Evolutionary conservation across 2,797 vertebrate species (phyloP).

Genomic region (Chrosomus eos): DNA sequence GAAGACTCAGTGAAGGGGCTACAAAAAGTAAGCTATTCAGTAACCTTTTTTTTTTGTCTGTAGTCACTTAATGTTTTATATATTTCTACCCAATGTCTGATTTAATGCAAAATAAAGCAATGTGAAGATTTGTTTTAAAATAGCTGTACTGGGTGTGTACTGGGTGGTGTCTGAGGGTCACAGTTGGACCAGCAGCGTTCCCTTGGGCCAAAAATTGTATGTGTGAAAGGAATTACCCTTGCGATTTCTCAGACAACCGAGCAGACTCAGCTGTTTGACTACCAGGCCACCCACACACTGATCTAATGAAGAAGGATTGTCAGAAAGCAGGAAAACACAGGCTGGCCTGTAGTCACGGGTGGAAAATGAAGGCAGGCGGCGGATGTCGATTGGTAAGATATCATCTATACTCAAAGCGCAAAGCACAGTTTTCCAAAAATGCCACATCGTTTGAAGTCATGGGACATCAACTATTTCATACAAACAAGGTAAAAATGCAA

Average conservation of each 20-base stretch:
- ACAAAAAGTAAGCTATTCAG: background rate
- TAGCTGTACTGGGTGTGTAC: background rate
- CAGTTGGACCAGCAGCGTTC: background rate
- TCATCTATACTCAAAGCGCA: conserved; percentile 52
- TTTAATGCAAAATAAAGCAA: background rate
- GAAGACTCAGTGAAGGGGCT: background rate
- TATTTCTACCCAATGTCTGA: background rate
- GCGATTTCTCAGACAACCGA: conserved; percentile 43
- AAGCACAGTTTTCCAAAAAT: conserved; percentile 58
- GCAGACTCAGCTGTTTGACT: conserved; percentile 45
- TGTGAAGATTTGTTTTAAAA: conserved; percentile 8
- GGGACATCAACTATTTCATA: conserved; percentile 58
- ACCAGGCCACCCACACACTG: conserved; percentile 57
- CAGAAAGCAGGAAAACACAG: conserved; percentile 25
- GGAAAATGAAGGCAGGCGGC: conserved; percentile 46
- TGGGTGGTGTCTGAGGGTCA: conserved; percentile 6
- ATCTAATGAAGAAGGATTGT: conserved; percentile 37
- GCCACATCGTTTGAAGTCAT: conserved; percentile 55
- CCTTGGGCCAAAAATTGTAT: conserved; percentile 30
- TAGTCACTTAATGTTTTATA: background rate
- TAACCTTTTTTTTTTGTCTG: background rate
- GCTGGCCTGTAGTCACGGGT: conserved; percentile 29
- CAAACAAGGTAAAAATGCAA: conserved; percentile 49
- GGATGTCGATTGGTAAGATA: conserved; percentile 54
- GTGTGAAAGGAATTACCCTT: conserved; percentile 43